Evolutionary conservation across 1,140 invertebrate species (phyloP), one percentile per base, ranked within the genome.

Genomic region (Anastatus disparis): DNA sequence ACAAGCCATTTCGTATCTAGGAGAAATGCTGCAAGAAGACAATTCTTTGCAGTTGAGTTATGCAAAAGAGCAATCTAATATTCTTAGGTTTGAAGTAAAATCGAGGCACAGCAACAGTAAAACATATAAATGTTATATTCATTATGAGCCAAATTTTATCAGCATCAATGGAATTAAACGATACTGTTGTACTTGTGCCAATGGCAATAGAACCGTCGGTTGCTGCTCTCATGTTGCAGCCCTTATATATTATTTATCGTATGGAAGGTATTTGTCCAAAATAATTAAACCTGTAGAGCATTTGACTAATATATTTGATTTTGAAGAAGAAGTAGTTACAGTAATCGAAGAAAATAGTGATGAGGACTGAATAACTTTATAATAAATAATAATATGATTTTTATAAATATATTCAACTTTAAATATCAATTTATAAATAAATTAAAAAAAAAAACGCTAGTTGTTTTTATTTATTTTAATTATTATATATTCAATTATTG

Each of bases 1-100:
- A 27, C 74, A 71, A 66, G 38, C 72, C 15, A 56, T 74, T 40
- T 75, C 63, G 13, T 70, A 74, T 46, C 70, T 74, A 40, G 69
- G 70, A 26, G 72, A 74, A 71, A 58, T 67, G 40, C 44, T 58
- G 1, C 55, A 65, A 13, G 56, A 31, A 13, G 52, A 50, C 7
- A 48, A 63, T 26, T 70, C 29, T 27, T 20, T 70, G 6, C 38
- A 53, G n/a, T 27, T 72, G 12, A 44, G 63, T 38, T 35, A 66
- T 26, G 67, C 48, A 12, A 74, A 70, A 52, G 63, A 48, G 31
- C 26, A 42, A 31, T 4, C 20, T 31, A 27, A 31, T 46, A 67
- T 70, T 48, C 31, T 70, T 1, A 67, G 42, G 67, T 50, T 63
- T 58, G 38, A 70, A 70, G 26, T 70, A 22, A 22, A 65, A 46